phyloP scores from a whole-genome alignment of 1,140 invertebrate genomes.

The Cheumatopsyche charites region DNA sequence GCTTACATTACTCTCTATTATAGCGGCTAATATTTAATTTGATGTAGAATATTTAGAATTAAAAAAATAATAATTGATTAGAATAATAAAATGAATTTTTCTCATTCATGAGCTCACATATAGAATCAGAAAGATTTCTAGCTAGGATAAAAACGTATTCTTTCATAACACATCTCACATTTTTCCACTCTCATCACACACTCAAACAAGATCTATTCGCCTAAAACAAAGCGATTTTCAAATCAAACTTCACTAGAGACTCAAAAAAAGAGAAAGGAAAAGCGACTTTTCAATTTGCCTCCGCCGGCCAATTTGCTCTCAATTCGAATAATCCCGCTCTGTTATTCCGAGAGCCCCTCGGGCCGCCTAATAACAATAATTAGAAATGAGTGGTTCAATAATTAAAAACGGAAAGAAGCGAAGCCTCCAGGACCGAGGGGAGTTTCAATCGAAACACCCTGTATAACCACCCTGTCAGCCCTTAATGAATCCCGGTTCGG shows the following conservation, averaged over 20 bases:
- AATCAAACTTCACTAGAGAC: not conserved
- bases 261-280: not conserved
- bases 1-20: too few species aligned
- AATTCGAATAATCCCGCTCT: constrained; percentile 47
- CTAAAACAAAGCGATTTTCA: not conserved
- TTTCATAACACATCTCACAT: too few species aligned
- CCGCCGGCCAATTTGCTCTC: constrained; percentile 47
- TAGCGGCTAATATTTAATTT: too few species aligned
- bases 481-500: constrained; percentile 35
- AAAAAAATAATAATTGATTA: too few species aligned
- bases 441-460: constrained; percentile 11
- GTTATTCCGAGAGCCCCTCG: constrained; percentile 41
- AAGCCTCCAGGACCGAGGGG: constrained; percentile 35
- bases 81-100: too few species aligned
- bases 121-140: too few species aligned
- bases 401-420: constrained; percentile 64
- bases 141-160: too few species aligned
- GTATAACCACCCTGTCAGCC: not conserved
- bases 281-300: constrained; percentile 47
- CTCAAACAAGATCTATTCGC: not conserved
- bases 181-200: not conserved
- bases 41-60: too few species aligned
- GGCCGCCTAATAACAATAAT: constrained; percentile 63
- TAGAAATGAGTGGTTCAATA: constrained; percentile 66
- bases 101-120: too few species aligned